Percentiles rank a stretch among this genome's conserved stretches.
phyloP scores from a whole-genome alignment of 2,888 invertebrate genomes.

The Rhyacophila evoluta region DNA sequence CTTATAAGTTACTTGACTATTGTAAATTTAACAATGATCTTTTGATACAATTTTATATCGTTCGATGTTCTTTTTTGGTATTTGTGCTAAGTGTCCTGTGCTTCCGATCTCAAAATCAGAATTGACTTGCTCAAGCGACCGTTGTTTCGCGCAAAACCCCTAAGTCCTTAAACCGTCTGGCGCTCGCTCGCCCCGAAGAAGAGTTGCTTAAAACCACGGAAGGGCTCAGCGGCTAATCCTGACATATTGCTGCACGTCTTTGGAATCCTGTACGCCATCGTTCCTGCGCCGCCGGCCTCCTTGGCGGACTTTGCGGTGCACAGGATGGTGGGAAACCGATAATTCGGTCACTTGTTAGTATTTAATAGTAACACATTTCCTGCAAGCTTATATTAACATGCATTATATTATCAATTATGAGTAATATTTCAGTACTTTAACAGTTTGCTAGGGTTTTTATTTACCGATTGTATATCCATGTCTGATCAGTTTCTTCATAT shows the following conservation, averaged over 20 bases:
- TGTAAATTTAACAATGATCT: too few species aligned
- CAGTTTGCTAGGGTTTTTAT: too few species aligned
- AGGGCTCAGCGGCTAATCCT: conserved; percentile 37
- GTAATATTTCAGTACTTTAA: too few species aligned
- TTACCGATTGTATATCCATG: too few species aligned
- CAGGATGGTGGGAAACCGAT: background rate
- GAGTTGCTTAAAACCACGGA: conserved; percentile 22
- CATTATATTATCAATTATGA: too few species aligned
- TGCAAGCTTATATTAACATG: too few species aligned
- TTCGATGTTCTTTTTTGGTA: background rate
- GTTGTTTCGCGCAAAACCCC: conserved; percentile 14
- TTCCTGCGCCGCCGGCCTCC: background rate
- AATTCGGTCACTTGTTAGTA: background rate
- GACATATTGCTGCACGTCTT: conserved; percentile 37
- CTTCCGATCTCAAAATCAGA: background rate
- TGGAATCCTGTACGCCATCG: conserved; percentile 12
- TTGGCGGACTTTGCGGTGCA: conserved; percentile 6
- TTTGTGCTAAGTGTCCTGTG: background rate
- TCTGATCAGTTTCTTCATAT: too few species aligned
- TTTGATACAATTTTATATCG: too few species aligned
- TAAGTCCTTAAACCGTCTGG: conserved; percentile 16
- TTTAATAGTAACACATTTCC: background rate
- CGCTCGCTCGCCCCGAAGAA: background rate
- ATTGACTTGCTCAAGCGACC: conserved; percentile 24
- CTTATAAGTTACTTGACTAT: too few species aligned